Conservation (phyloP, 2,797 vertebrate genomes). For the Epinephelus malabaricus region DNA sequence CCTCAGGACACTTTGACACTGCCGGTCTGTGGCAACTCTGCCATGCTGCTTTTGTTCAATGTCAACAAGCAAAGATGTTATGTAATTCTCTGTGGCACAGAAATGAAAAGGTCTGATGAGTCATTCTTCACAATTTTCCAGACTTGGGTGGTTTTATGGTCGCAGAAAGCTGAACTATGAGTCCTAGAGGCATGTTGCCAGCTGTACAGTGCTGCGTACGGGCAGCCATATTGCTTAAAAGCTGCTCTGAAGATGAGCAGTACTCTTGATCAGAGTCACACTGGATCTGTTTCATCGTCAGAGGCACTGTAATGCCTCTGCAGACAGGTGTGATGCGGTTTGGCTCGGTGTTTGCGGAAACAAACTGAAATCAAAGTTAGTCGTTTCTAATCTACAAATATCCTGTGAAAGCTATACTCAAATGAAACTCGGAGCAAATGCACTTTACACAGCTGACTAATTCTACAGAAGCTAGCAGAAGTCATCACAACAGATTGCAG, state of each 20-base stretch:
- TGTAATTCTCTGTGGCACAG: not conserved
- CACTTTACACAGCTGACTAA: too few species aligned
- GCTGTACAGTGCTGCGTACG: slow-evolving; percentile 12
- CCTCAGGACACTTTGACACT: not conserved
- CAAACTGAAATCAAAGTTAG: not conserved
- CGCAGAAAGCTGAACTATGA: slow-evolving; percentile 16
- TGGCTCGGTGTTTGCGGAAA: not conserved
- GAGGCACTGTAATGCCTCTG: not conserved
- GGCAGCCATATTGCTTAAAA: slow-evolving; percentile 30
- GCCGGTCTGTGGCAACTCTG: not conserved
- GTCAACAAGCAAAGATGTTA: slow-evolving; percentile 7
- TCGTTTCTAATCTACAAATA: not conserved
- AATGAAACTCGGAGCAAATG: too few species aligned
- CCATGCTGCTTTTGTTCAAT: not conserved
- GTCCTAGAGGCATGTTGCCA: slow-evolving; percentile 25
- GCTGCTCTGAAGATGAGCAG: slow-evolving; percentile 18
- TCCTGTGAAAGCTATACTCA: not conserved
- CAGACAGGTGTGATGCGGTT: not conserved
- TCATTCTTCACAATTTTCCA: slow-evolving; percentile 34
- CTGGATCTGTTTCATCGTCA: not conserved
- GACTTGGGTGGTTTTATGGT: slow-evolving; percentile 22
- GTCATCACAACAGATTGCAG: not conserved
- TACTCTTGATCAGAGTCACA: slow-evolving; percentile 16
- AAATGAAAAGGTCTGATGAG: slow-evolving; percentile 37
- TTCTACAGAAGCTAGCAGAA: too few species aligned